A percentile compares a stretch with the other conserved stretches of the same genome.
Conservation (phyloP, 2,888 invertebrate genomes). For the Julus scandinavius region DNA sequence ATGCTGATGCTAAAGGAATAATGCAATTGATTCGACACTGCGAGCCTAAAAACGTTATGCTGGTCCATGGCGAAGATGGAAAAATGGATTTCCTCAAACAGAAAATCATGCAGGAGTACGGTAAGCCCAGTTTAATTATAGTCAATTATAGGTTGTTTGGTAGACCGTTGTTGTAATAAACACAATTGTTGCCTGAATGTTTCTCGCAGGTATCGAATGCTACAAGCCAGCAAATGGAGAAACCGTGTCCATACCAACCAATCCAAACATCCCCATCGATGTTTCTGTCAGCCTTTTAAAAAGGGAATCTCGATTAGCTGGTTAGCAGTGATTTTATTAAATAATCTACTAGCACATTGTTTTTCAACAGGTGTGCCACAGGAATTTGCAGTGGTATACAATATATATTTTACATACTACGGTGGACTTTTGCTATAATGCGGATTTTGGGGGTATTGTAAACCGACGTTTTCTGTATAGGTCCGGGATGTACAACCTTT, state of each 20-base stretch:
- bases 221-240: slow-evolving; percentile 99
- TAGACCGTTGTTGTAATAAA: slow-evolving; percentile 61
- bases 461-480: too few species aligned
- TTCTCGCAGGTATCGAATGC: slow-evolving; percentile 77
- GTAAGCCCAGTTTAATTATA: slow-evolving; percentile 60
- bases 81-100: slow-evolving; percentile 98
- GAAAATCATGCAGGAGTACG: slow-evolving; percentile 81
- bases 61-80: slow-evolving; percentile 97
- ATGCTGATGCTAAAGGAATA: slow-evolving; percentile 99
- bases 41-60: slow-evolving; percentile 94
- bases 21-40: slow-evolving; percentile 99
- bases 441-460: too few species aligned
- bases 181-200: slow-evolving; percentile 62
- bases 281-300: slow-evolving; percentile 73
- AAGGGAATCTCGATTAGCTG: slow-evolving; percentile 55
- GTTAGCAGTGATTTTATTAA: not conserved
- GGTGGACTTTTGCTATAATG: too few species aligned
- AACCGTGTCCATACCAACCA: slow-evolving; percentile 87
- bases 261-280: slow-evolving; percentile 89
- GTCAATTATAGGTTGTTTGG: not conserved
- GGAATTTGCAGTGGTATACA: too few species aligned
- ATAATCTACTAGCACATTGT: too few species aligned
- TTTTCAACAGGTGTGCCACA: too few species aligned
- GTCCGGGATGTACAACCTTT: too few species aligned
- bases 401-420: too few species aligned